Evolutionary conservation across 2,113 vertebrate genomes (phyloP).

Genomic region (Chamaea fasciata): DNA sequence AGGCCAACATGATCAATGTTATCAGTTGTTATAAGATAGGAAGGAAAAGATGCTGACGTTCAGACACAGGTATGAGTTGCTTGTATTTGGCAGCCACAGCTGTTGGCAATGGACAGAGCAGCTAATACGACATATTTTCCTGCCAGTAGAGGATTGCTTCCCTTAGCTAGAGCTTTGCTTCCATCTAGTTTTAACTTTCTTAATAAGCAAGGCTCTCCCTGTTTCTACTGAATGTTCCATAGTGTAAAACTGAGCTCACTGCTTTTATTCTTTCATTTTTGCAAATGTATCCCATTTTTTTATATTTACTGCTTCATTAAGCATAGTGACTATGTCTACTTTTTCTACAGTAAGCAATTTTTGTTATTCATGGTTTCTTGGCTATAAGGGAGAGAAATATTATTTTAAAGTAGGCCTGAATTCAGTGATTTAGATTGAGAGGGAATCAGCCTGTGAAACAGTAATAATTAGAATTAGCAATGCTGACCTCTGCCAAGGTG

Average conservation of each 20-base stretch:
- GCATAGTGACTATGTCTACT: background rate
- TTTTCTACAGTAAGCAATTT: background rate
- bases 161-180: constrained; percentile 32
- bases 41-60: background rate
- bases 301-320: background rate
- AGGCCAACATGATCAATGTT: background rate
- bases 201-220: background rate
- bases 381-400: background rate
- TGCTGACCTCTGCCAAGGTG: background rate
- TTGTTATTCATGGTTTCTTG: background rate
- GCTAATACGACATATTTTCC: background rate
- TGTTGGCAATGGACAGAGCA: background rate
- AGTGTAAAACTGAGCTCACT: background rate
- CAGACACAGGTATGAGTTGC: background rate
- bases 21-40: background rate
- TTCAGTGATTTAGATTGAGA: background rate
- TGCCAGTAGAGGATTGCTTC: background rate
- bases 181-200: constrained; percentile 45
- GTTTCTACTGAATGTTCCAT: background rate
- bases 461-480: background rate
- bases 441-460: background rate
- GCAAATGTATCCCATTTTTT: background rate
- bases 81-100: background rate
- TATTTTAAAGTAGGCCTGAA: background rate
- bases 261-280: background rate